phyloP scores from a whole-genome alignment of 2,113 vertebrate species.

The Chinchilla lanigera region DNA sequence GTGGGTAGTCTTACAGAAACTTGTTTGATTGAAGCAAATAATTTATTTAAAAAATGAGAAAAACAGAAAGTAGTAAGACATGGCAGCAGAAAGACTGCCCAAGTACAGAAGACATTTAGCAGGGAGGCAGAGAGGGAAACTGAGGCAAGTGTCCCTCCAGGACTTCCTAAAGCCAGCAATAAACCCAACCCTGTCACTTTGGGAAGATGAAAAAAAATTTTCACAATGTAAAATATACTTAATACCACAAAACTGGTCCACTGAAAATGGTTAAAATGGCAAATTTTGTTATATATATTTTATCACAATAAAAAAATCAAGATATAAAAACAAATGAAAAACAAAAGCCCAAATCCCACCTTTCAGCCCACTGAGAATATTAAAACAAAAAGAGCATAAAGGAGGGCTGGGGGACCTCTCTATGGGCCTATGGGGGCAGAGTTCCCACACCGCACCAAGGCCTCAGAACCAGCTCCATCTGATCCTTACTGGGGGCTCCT shows the following conservation, averaged over 20 bases:
- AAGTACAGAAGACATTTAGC: background rate
- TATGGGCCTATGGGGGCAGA: background rate
- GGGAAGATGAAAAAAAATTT: background rate
- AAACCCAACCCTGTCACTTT: background rate
- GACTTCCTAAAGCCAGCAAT: background rate
- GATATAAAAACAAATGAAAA: background rate
- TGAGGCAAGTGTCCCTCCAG: rapidly evolving
- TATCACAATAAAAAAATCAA: background rate
- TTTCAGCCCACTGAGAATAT: background rate
- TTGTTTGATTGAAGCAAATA: background rate
- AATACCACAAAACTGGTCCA: background rate
- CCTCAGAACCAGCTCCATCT: background rate
- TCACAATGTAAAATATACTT: background rate
- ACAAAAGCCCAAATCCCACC: background rate
- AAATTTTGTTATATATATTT: background rate
- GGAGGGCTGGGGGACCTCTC: background rate
- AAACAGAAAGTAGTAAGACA: background rate
- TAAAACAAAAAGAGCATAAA: background rate
- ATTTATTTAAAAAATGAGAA: background rate
- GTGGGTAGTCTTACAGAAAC: background rate
- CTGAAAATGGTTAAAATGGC: background rate
- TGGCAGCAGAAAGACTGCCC: background rate
- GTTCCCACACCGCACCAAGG: rapidly evolving
- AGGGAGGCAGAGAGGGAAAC: background rate
- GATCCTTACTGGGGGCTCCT: background rate